A percentile compares a stretch with the other conserved stretches of the same genome.
Evolutionary conservation across 2,888 invertebrate genomes (phyloP).

Genomic region (Eustalomyia histrio): DNA sequence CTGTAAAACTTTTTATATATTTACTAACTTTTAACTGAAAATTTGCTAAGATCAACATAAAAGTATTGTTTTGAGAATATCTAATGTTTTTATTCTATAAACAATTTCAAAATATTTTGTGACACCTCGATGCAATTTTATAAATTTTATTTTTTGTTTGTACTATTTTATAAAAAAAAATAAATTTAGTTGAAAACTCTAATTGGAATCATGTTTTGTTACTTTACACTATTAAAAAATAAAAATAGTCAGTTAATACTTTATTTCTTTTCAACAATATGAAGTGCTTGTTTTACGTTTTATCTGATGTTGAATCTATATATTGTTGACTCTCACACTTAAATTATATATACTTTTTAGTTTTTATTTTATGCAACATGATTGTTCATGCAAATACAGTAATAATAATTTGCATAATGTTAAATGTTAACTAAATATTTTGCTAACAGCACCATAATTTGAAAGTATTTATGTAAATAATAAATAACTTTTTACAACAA

Average conservation of each 20-base stretch:
- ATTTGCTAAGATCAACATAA: too few relatives aligned
- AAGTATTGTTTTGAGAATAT: too few relatives aligned
- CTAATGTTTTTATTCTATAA: too few relatives aligned
- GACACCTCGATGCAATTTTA: too few relatives aligned
- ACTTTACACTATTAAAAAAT: constrained; percentile 6
- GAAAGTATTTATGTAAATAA: constrained; percentile 58
- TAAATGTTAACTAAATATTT: constrained; percentile 61
- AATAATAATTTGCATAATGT: constrained; percentile 64
- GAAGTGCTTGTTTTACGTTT: constrained; percentile 27
- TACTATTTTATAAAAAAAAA: too few relatives aligned
- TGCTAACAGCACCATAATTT: constrained; percentile 40
- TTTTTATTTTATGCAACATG: constrained; percentile 30
- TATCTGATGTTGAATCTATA: constrained; percentile 40
- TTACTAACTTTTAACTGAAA: too few relatives aligned
- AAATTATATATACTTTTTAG: not conserved
- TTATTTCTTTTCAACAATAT: constrained; percentile 15
- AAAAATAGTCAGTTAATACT: constrained; percentile 4
- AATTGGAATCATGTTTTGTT: constrained; percentile 10
- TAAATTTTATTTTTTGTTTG: too few relatives aligned
- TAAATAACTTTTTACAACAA: constrained; percentile 13
- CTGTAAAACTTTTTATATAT: too few relatives aligned
- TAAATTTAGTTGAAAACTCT: constrained; percentile 19
- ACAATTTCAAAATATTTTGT: too few relatives aligned
- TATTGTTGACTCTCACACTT: constrained; percentile 47
- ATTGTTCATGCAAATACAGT: constrained; percentile 58